Conservation (phyloP, 2,797 vertebrate genomes). For the Hozukius guyotensis region DNA sequence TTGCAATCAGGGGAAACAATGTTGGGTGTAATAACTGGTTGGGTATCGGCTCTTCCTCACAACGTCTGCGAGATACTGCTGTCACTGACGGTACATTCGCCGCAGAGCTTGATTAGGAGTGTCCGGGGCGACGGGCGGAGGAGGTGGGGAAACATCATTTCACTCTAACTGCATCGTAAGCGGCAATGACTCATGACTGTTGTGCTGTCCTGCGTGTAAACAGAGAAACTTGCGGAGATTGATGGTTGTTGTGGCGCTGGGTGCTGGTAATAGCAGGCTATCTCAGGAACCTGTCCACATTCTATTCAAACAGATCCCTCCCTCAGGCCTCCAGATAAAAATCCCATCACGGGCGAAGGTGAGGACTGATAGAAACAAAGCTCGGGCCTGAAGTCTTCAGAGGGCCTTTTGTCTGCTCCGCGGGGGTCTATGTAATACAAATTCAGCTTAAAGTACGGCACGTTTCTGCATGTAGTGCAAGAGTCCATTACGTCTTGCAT, state of each 20-base stretch:
- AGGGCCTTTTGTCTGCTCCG: slow-evolving; percentile 17
- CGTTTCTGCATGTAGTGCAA: slow-evolving; percentile 46
- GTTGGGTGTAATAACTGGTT: slow-evolving; percentile 63
- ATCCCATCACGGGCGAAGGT: slow-evolving; percentile 74
- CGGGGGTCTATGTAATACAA: slow-evolving; percentile 36
- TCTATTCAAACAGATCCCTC: slow-evolving; percentile 76
- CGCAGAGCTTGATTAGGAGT: slow-evolving; percentile 63
- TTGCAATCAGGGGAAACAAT: slow-evolving; percentile 73
- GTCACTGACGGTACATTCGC: slow-evolving; percentile 32
- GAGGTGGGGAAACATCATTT: slow-evolving; percentile 52
- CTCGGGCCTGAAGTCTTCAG: slow-evolving; percentile 37
- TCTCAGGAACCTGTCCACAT: slow-evolving; percentile 70
- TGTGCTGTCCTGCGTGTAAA: slow-evolving; percentile 66
- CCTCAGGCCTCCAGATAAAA: slow-evolving; percentile 76
- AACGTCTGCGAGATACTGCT: slow-evolving; percentile 23
- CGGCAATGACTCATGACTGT: slow-evolving; percentile 59
- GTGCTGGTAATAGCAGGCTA: slow-evolving; percentile 73
- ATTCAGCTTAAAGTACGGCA: slow-evolving; percentile 44
- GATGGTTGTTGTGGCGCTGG: slow-evolving; percentile 67
- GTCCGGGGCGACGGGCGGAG: slow-evolving; percentile 12
- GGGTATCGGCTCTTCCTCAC: slow-evolving; percentile 48
- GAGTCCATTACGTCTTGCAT: slow-evolving; percentile 65
- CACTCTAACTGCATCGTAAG: slow-evolving; percentile 56
- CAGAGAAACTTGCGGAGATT: slow-evolving; percentile 68
- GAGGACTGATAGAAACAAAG: slow-evolving; percentile 67